These are phyloP conservation scores for Tauraco hartlaubi DNA, from an alignment of 2,797 vertebrate genomes.

Conservation along the genomic window DNA sequence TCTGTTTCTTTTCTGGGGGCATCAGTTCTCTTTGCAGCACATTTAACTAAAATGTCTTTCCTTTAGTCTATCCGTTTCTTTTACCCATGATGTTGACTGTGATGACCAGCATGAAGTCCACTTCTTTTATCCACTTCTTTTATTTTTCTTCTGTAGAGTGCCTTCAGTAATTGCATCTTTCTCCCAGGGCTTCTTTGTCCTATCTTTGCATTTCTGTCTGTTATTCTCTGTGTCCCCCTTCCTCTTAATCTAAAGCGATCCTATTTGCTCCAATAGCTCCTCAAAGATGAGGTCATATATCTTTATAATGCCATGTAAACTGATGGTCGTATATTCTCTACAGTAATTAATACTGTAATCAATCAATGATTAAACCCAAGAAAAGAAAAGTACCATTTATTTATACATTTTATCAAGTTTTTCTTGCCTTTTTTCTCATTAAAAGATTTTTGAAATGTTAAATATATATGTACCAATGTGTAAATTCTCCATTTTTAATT, in stretches of 20 bases:
- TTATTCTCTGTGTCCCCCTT: neutral
- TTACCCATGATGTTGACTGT: neutral
- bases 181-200: neutral
- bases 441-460: neutral
- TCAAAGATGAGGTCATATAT: neutral
- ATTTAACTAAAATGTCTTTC: conserved; percentile 1
- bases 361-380: neutral
- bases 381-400: neutral
- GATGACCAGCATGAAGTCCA: neutral
- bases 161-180: neutral
- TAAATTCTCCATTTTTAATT: conserved; percentile 25
- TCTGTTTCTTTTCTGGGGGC: neutral
- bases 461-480: neutral
- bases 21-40: neutral
- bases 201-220: neutral
- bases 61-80: neutral
- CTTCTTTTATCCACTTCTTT: neutral
- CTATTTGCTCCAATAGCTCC: neutral
- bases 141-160: neutral
- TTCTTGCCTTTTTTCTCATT: neutral
- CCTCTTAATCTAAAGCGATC: neutral
- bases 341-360: neutral
- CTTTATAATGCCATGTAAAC: neutral
- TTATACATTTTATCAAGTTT: neutral
- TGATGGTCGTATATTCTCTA: neutral